These are phyloP conservation scores for Zaprionus camerounensis DNA, from an alignment of 1,140 invertebrate genomes.

Conservation along the genomic window DNA sequence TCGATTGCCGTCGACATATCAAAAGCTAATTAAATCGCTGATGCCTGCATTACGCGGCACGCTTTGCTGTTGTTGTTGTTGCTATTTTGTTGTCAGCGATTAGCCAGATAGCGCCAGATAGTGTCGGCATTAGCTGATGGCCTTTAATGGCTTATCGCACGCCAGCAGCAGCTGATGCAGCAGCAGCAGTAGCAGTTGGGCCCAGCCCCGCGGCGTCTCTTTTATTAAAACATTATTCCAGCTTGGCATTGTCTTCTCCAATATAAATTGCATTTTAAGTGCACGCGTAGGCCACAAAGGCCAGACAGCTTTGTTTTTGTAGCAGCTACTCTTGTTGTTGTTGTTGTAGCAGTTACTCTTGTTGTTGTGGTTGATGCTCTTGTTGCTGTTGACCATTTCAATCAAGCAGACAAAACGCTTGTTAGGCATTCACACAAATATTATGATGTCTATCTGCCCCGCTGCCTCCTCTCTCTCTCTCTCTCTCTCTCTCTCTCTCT, in stretches of 20 bases:
- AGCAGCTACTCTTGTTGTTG: conserved; percentile 18
- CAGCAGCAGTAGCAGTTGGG: conserved; percentile 25
- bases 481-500: background rate
- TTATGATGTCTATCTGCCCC: conserved; percentile 59
- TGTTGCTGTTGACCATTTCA: conserved; percentile 49
- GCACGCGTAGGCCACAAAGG: conserved; percentile 56
- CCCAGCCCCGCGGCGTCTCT: conserved; percentile 32
- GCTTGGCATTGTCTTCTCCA: conserved; percentile 54
- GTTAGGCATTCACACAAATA: conserved; percentile 56
- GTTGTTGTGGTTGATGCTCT: background rate
- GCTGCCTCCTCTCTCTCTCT: background rate
- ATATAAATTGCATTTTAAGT: conserved; percentile 81
- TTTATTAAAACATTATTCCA: conserved; percentile 78
- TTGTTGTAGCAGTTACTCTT: background rate
- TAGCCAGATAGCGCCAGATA: conserved; percentile 51
- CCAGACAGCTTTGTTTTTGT: conserved; percentile 26
- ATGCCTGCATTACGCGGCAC: conserved; percentile 52
- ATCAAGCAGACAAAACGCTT: conserved; percentile 70
- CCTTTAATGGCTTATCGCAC: conserved; percentile 60
- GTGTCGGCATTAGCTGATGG: conserved; percentile 45
- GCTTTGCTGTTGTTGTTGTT: conserved; percentile 48
- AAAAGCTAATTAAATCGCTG: conserved; percentile 65
- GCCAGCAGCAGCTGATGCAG: background rate
- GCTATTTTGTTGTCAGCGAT: conserved; percentile 43
- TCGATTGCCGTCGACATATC: conserved; percentile 15